phyloP scores from a whole-genome alignment of 1,140 invertebrate species.

The Drosophila funebris region DNA sequence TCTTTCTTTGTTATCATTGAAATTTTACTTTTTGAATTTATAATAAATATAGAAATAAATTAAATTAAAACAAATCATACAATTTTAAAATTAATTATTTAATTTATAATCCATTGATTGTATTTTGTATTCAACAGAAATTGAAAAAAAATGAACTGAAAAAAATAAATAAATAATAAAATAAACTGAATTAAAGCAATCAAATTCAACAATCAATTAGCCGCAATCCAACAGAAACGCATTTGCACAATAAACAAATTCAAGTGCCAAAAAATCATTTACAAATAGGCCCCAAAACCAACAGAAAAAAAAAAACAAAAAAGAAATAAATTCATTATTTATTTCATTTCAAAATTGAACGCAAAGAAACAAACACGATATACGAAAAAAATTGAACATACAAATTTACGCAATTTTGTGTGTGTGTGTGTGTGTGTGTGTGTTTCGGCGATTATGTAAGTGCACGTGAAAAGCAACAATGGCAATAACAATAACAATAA shows the following conservation, averaged over 20 bases:
- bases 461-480: slow-evolving; percentile 57
- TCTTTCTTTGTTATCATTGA: too few relatives aligned
- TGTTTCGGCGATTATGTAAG: slow-evolving; percentile 51
- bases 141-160: neutral
- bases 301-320: slow-evolving; percentile 32
- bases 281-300: slow-evolving; percentile 26
- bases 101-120: too few relatives aligned
- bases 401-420: slow-evolving; percentile 33
- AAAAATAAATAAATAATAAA: neutral
- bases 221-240: slow-evolving; percentile 7
- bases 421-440: neutral
- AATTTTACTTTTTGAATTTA: too few relatives aligned
- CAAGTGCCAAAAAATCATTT: slow-evolving; percentile 52
- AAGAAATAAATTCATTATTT: slow-evolving; percentile 14
- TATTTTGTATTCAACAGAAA: too few relatives aligned
- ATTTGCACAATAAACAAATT: slow-evolving; percentile 52
- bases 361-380: slow-evolving; percentile 38
- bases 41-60: too few relatives aligned
- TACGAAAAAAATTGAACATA: slow-evolving; percentile 21
- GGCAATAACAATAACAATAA: slow-evolving; percentile 23
- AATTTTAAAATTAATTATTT: too few relatives aligned
- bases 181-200: neutral
- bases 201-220: slow-evolving; percentile 30
- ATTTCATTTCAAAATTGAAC: slow-evolving; percentile 61
- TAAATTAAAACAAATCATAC: too few relatives aligned